These are phyloP conservation scores for Plectus sambesii DNA, from an alignment of 1,140 invertebrate species.

Conservation along the genomic window DNA sequence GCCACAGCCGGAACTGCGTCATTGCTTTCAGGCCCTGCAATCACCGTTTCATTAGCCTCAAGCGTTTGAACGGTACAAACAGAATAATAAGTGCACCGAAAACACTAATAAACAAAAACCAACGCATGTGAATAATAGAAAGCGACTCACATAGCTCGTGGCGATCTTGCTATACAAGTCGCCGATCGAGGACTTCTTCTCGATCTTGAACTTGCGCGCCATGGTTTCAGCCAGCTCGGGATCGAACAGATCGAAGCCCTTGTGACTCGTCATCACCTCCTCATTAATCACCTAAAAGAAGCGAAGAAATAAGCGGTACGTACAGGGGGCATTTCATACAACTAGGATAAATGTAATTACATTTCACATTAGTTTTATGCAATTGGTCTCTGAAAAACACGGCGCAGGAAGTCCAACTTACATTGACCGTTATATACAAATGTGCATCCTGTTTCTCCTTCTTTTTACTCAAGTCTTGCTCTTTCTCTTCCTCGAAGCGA, in stretches of 20 bases:
- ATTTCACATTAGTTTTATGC: no score
- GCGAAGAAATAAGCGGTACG: conserved; percentile 7
- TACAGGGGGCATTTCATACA: conserved; percentile 13
- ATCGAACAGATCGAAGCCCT: conserved; percentile 36
- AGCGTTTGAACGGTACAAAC: conserved; percentile 10
- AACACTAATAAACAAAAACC: conserved; percentile 20
- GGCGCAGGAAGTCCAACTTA: conserved; percentile 11
- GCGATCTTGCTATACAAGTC: no score
- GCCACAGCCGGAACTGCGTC: conserved; percentile 26
- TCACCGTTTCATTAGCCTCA: not conserved
- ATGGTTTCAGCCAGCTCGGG: conserved; percentile 15
- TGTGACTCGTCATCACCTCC: conserved; percentile 22
- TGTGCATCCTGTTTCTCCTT: conserved; percentile 37
- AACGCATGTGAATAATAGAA: conserved; percentile 27
- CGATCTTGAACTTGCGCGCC: conserved; percentile 25
- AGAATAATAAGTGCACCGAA: not conserved
- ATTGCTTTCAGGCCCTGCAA: conserved; percentile 14
- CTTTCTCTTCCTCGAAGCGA: conserved; percentile 37
- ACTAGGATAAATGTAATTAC: conserved; percentile 10
- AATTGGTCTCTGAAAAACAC: not conserved
- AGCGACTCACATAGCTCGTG: no score
- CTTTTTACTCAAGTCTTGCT: conserved; percentile 26
- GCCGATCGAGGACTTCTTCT: conserved; percentile 25
- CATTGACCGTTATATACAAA: conserved; percentile 33
- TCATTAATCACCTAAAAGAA: conserved; percentile 30